Conservation (phyloP, 1,140 invertebrate genomes). For the Pteromalus puparum region DNA sequence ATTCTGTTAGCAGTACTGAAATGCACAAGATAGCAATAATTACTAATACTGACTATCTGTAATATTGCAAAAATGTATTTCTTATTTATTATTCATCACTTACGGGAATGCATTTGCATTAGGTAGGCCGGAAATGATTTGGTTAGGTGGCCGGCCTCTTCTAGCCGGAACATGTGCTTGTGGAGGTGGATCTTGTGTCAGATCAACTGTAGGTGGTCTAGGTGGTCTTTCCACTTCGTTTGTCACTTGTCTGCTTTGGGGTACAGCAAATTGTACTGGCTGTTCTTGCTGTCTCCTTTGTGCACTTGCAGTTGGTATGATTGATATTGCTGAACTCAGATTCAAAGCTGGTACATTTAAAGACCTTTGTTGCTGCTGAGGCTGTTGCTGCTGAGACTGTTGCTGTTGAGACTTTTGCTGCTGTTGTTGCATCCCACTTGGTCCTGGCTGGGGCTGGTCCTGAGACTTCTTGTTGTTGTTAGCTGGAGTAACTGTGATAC, state of each 20-base stretch:
- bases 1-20: slow-evolving; percentile 40
- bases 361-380: slow-evolving; percentile 58
- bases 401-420: slow-evolving; percentile 55
- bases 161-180: slow-evolving; percentile 58
- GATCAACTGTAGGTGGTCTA: slow-evolving; percentile 76
- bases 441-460: slow-evolving; percentile 45
- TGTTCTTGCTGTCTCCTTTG: slow-evolving; percentile 71
- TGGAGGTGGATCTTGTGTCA: slow-evolving; percentile 74
- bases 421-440: slow-evolving; percentile 62
- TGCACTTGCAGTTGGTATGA: slow-evolving; percentile 77
- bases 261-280: slow-evolving; percentile 71
- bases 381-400: slow-evolving; percentile 57
- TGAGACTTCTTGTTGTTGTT: slow-evolving; percentile 73
- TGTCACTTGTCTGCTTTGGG: slow-evolving; percentile 67
- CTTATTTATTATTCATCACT: slow-evolving; percentile 60
- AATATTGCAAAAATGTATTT: background rate
- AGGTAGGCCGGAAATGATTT: too few species aligned
- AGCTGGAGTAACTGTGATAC: slow-evolving; percentile 84
- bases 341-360: slow-evolving; percentile 76
- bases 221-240: slow-evolving; percentile 74
- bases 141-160: slow-evolving; percentile 67
- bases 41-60: background rate
- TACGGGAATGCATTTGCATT: background rate
- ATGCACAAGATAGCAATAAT: slow-evolving; percentile 9
- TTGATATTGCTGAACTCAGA: slow-evolving; percentile 84